These are phyloP conservation scores for Actenoides lindsayi DNA, from an alignment of 2,113 vertebrate genomes.

Conservation along the genomic window DNA sequence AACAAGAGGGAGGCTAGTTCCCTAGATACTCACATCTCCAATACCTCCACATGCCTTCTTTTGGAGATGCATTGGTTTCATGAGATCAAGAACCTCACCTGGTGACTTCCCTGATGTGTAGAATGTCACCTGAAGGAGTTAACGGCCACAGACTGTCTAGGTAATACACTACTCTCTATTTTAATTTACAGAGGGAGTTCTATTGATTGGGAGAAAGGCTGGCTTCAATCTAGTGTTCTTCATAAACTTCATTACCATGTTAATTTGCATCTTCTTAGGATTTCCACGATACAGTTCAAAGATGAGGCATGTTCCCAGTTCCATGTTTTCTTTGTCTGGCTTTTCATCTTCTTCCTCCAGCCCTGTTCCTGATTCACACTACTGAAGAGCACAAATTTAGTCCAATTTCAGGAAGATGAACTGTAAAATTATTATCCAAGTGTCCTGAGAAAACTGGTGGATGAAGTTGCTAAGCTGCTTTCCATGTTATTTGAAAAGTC, in stretches of 20 bases:
- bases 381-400: background rate
- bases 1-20: background rate
- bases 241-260: background rate
- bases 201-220: background rate
- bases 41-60: background rate
- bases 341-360: background rate
- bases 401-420: background rate
- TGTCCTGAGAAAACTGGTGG: too few species aligned
- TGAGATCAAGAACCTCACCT: background rate
- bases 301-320: background rate
- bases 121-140: background rate
- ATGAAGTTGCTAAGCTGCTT: too few species aligned
- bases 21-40: background rate
- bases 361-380: background rate
- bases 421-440: background rate
- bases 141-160: background rate
- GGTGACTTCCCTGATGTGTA: background rate
- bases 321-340: background rate
- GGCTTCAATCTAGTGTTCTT: background rate
- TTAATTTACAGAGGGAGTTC: background rate
- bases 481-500: too few species aligned
- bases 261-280: background rate
- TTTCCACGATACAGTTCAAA: background rate
- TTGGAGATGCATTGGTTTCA: background rate
- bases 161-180: background rate